Evolutionary conservation across 2,888 invertebrate species (phyloP), one percentile per base, ranked within the genome.

Genomic region (Romanomermis culicivorax): DNA sequence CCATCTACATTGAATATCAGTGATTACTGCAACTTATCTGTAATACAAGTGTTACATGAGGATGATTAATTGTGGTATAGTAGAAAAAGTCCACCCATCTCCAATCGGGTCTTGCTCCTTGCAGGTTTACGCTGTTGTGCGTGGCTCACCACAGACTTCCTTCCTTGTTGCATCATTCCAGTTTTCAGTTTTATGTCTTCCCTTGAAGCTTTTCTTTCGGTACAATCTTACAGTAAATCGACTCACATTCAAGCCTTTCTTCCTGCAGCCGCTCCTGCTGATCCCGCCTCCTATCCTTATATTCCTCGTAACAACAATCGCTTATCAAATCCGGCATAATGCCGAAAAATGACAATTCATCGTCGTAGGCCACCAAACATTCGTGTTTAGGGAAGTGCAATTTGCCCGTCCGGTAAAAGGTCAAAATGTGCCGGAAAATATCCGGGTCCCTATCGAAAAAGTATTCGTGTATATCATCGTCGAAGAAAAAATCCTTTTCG

Each of bases 361-460:
- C 97, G 73, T 97, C 97, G 74, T 97, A 97, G 58, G 91, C 88
- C 57, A 89, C 89, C 64, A 97, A 78, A 70, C 97, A 97, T 77
- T 99, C 97, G 76, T 95, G 93, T 75, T 91, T 91, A 51, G 97
- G 95, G 72, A 89, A 95, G 74, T 95, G 93, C 58, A 97, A 76
- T 73, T 93, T 93, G n/a, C 97, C 97, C 49, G 97, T 97, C 62
- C 97, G 79, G 73, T 99, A 97, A 71, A 95, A 97, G 71, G 93
- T 95, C 61, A 97, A 79, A 70, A 97, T 93, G 71, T 97, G 91
- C 58, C 95, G 80, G 75, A 97, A 97, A 66, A 93, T 85, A 68
- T 95, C 95, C 48, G 97, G 97, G 73, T 99, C 97, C 67, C 97
- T 80, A 74, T 99, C 97, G 74, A 99, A 99, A 76, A 97, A 99